phyloP scores from a whole-genome alignment of 1,140 invertebrate species.

The Carcinoscorpius rotundicauda region DNA sequence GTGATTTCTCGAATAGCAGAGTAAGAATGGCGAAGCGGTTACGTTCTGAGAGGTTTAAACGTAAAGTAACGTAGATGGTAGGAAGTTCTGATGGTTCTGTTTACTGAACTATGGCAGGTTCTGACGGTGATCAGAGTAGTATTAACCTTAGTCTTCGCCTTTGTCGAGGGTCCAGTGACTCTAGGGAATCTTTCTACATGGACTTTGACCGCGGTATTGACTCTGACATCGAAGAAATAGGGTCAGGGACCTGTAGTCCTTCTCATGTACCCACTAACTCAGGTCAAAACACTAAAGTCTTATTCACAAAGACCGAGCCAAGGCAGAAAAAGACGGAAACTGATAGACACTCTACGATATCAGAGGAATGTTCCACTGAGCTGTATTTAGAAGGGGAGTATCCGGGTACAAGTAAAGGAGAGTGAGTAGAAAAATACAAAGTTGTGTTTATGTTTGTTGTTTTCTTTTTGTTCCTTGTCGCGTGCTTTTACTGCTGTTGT shows the following conservation, averaged over 20 bases:
- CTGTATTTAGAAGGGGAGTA: conserved; percentile 7
- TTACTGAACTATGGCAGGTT: conserved; percentile 8
- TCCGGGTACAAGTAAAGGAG: neutral
- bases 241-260: conserved; percentile 31
- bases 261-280: neutral
- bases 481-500: too few relatives aligned
- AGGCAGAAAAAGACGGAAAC: neutral
- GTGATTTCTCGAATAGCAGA: too few relatives aligned
- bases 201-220: conserved; percentile 72
- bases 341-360: neutral
- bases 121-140: conserved; percentile 34
- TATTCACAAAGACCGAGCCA: neutral
- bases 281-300: neutral
- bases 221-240: conserved; percentile 72
- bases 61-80: neutral
- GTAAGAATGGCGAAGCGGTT: too few relatives aligned
- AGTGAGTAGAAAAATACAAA: conserved; percentile 1
- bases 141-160: conserved; percentile 68
- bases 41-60: too few relatives aligned
- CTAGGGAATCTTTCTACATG: conserved; percentile 74
- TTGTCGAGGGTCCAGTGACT: conserved; percentile 66
- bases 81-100: neutral
- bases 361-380: neutral
- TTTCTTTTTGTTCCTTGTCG: too few relatives aligned
- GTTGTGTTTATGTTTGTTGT: too few relatives aligned